Evolutionary conservation across 2,888 invertebrate species (phyloP).

Genomic region (Drosophila niveifrons): DNA sequence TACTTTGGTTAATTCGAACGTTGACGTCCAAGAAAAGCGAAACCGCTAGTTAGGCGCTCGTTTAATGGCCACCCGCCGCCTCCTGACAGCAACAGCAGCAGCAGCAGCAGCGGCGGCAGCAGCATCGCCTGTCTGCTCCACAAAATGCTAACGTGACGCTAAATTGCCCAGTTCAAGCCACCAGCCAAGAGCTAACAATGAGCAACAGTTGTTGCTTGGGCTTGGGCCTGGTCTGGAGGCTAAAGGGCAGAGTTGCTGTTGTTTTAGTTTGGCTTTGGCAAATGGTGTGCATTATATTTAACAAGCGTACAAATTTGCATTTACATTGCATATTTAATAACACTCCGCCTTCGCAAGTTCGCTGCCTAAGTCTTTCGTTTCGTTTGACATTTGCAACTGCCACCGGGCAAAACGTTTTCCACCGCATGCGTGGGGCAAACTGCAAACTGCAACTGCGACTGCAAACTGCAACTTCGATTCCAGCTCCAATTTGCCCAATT

Average conservation of each 20-base stretch:
- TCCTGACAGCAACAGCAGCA: constrained; percentile 62
- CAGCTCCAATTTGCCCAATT: constrained; percentile 65
- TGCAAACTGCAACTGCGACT: constrained; percentile 2
- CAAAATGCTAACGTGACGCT: constrained; percentile 80
- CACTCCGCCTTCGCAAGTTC: constrained; percentile 57
- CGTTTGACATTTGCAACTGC: constrained; percentile 72
- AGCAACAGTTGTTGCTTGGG: not conserved
- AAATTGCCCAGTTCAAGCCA: constrained; percentile 57
- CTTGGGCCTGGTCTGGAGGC: constrained; percentile 64
- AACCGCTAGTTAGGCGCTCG: constrained; percentile 75
- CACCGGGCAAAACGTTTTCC: constrained; percentile 52
- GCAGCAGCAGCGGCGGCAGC: not conserved
- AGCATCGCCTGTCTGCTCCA: constrained; percentile 33
- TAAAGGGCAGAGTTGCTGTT: constrained; percentile 75
- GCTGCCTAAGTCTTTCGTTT: constrained; percentile 76
- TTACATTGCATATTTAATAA: constrained; percentile 75
- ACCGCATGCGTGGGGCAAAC: constrained; percentile 69
- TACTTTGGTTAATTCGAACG: constrained; percentile 77
- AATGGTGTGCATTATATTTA: constrained; percentile 77
- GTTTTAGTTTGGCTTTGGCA: constrained; percentile 54
- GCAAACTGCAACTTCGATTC: constrained; percentile 1
- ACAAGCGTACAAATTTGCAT: constrained; percentile 71
- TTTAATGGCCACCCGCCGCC: constrained; percentile 74
- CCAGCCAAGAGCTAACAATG: not conserved
- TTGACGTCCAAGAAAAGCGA: constrained; percentile 58